These are phyloP conservation scores for Embidobia sp. DNA, from an alignment of 2,888 invertebrate genomes.

Conservation along the genomic window DNA sequence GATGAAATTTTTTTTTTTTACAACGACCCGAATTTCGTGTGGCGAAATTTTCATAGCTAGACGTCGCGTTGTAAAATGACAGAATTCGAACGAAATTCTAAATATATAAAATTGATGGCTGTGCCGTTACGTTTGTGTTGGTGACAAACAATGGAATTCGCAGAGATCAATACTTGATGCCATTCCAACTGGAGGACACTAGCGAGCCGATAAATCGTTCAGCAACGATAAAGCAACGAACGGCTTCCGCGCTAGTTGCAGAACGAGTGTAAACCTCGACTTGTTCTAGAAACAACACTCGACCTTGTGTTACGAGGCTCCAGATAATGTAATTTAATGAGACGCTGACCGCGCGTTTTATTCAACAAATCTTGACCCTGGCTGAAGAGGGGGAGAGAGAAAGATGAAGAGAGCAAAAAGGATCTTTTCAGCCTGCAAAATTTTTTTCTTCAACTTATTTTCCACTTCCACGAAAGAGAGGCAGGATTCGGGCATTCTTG, in stretches of 20 bases:
- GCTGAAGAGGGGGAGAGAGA: constrained; percentile 20
- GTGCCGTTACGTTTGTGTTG: constrained; percentile 32
- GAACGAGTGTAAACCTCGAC: constrained; percentile 57
- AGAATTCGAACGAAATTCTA: constrained; percentile 39
- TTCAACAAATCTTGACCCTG: constrained; percentile 59
- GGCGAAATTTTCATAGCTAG: background rate
- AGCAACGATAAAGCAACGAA: constrained; percentile 53
- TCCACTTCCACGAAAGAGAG: too few relatives aligned
- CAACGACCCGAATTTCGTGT: constrained; percentile 7
- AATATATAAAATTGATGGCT: constrained; percentile 54
- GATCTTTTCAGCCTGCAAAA: background rate
- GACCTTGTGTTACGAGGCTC: constrained; percentile 57
- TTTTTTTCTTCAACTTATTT: background rate
- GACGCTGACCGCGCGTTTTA: constrained; percentile 59
- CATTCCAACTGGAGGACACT: constrained; percentile 58
- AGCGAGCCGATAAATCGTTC: constrained; percentile 59
- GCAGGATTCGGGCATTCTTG: too few relatives aligned
- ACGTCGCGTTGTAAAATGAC: constrained; percentile 20
- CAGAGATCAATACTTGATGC: constrained; percentile 55
- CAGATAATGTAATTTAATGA: constrained; percentile 56
- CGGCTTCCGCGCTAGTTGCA: constrained; percentile 48
- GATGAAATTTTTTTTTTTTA: too few relatives aligned
- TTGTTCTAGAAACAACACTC: constrained; percentile 58
- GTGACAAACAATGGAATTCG: constrained; percentile 55
- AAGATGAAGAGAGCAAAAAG: too few relatives aligned